These are phyloP conservation scores for Branchellion lobata DNA, from an alignment of 2,888 invertebrate genomes.

Conservation along the genomic window DNA sequence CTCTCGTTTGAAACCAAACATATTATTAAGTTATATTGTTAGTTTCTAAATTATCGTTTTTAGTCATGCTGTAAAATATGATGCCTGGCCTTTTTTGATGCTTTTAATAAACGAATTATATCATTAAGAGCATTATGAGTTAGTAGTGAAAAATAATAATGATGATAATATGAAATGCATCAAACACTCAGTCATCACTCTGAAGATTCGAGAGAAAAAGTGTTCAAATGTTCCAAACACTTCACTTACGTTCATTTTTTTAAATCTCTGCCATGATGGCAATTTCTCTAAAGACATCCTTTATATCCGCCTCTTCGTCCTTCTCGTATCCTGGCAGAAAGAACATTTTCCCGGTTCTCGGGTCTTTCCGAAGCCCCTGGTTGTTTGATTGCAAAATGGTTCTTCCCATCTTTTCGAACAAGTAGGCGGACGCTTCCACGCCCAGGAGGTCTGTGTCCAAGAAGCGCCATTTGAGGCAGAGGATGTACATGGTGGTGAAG, in stretches of 20 bases:
- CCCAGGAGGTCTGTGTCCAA: slow-evolving; percentile 20
- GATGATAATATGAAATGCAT: too few relatives aligned
- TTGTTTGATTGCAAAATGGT: background rate
- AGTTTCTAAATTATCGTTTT: too few relatives aligned
- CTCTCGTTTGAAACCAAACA: too few relatives aligned
- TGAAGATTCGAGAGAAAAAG: background rate
- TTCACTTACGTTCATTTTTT: background rate
- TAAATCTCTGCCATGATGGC: background rate
- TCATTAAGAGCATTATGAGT: too few relatives aligned
- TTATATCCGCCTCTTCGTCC: background rate
- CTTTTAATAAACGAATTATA: too few relatives aligned
- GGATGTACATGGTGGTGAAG: slow-evolving; percentile 1
- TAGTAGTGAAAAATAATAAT: too few relatives aligned
- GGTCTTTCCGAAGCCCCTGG: background rate
- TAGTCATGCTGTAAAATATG: too few relatives aligned
- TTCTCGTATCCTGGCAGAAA: background rate
- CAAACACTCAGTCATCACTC: background rate
- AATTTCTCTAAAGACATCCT: background rate
- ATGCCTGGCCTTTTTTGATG: too few relatives aligned
- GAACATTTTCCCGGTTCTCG: slow-evolving; percentile 12
- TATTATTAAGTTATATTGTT: too few relatives aligned
- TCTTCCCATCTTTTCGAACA: background rate
- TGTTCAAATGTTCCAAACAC: background rate
- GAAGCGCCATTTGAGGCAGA: slow-evolving; percentile 29
- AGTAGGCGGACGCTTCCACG: background rate